A percentile compares a stretch with the other conserved stretches of the same genome.
phyloP scores from a whole-genome alignment of 2,888 invertebrate genomes.

The Tetrapedia diversipes region DNA sequence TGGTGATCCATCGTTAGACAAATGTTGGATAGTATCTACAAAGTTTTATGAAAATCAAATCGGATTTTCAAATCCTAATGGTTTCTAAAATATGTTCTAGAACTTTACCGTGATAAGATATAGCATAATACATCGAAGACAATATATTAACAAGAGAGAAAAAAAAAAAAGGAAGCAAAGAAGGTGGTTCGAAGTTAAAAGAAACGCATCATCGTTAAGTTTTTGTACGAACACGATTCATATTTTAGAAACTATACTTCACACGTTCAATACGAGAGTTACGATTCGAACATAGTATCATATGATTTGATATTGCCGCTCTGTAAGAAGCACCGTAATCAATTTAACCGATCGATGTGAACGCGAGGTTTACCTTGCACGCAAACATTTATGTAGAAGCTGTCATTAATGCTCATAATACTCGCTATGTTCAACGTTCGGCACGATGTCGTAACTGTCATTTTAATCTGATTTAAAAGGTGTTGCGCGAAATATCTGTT shows the following conservation, averaged over 20 bases:
- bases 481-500: conserved; percentile 53
- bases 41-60: conserved; percentile 57
- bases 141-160: conserved; percentile 52
- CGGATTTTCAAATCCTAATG: conserved; percentile 60
- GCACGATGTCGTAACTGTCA: conserved; percentile 50
- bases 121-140: conserved; percentile 70
- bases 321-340: conserved; percentile 38
- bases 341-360: conserved; percentile 38
- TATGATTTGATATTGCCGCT: conserved; percentile 52
- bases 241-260: conserved; percentile 47
- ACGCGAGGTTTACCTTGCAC: conserved; percentile 33
- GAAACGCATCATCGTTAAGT: conserved; percentile 61
- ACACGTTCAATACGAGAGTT: conserved; percentile 48
- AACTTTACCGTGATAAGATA: conserved; percentile 62
- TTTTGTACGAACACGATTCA: conserved; percentile 61
- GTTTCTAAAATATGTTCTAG: conserved; percentile 62
- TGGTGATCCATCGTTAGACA: conserved; percentile 47
- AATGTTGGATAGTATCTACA: conserved; percentile 59
- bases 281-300: conserved; percentile 35
- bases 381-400: conserved; percentile 43
- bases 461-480: conserved; percentile 50
- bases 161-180: conserved; percentile 20
- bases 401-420: conserved; percentile 60
- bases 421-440: conserved; percentile 65
- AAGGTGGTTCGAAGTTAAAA: conserved; percentile 53